phyloP scores from a whole-genome alignment of 2,797 vertebrate species.

The Zenarchopterus dispar region DNA sequence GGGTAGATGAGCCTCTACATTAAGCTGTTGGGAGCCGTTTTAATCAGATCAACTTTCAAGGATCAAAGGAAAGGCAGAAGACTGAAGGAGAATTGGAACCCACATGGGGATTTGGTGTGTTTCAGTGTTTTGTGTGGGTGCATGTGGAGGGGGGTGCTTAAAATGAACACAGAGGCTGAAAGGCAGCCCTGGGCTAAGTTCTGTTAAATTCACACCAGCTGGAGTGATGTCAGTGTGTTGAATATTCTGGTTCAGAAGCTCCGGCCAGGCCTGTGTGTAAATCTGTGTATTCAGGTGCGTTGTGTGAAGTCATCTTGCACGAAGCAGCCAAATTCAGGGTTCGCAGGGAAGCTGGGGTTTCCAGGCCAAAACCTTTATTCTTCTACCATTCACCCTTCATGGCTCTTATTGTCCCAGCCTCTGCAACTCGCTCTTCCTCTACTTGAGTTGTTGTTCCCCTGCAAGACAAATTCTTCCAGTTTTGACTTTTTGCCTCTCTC shows the following conservation, averaged over 20 bases:
- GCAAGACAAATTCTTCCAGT: conserved; percentile 21
- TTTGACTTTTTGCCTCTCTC: conserved; percentile 25
- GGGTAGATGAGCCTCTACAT: no score
- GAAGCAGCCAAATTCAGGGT: conserved; percentile 66
- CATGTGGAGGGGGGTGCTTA: neutral
- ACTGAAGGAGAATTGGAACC: no score
- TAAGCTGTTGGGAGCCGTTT: neutral
- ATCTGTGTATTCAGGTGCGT: conserved; percentile 87
- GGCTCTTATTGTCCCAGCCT: conserved; percentile 39
- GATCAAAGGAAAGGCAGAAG: neutral
- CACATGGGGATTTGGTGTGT: no score
- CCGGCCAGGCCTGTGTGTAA: conserved; percentile 73
- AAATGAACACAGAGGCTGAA: neutral
- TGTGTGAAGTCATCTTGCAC: conserved; percentile 78
- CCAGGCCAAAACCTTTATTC: conserved; percentile 70
- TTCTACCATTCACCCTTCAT: conserved; percentile 49
- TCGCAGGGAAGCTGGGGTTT: conserved; percentile 68
- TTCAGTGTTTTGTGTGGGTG: neutral
- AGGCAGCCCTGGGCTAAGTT: conserved; percentile 52
- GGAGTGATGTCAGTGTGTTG: conserved; percentile 82
- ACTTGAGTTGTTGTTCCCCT: conserved; percentile 35
- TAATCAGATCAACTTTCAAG: neutral
- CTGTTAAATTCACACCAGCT: conserved; percentile 81
- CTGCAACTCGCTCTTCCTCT: conserved; percentile 27
- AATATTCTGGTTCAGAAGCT: conserved; percentile 77